Evolutionary conservation across 2,888 invertebrate genomes (phyloP).

Genomic region (Ectobius pallidus): DNA sequence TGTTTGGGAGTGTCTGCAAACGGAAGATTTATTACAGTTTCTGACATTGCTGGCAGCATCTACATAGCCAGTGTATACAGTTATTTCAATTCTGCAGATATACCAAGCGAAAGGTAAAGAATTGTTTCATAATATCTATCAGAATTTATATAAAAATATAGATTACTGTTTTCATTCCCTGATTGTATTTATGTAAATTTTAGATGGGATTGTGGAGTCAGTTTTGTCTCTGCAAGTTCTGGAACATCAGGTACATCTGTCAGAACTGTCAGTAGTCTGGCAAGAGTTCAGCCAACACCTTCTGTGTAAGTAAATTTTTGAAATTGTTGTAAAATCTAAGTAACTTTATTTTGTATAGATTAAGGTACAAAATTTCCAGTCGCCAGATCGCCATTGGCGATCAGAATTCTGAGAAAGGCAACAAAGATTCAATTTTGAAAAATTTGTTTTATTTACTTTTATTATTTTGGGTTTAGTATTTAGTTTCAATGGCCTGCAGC

Average conservation of each 20-base stretch:
- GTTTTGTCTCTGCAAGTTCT: conserved; percentile 24
- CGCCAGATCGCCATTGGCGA: no score
- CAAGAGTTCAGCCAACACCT: background rate
- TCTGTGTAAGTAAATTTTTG: background rate
- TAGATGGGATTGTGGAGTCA: conserved; percentile 26
- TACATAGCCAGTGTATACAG: conserved; percentile 9
- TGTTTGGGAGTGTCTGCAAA: conserved; percentile 26
- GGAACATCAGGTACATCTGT: conserved; percentile 3
- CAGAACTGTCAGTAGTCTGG: conserved; percentile 18
- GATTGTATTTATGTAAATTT: background rate
- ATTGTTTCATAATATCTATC: background rate
- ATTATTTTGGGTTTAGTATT: no score
- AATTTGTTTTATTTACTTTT: no score
- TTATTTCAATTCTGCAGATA: background rate
- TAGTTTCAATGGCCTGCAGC: no score
- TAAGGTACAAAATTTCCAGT: no score
- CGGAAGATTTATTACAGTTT: conserved; percentile 24
- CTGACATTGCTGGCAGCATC: conserved; percentile 20
- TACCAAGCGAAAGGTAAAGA: background rate
- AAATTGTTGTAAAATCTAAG: no score
- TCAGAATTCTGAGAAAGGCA: no score
- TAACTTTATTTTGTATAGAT: no score
- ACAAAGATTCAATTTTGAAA: no score
- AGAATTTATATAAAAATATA: no score
- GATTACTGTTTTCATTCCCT: no score